phyloP scores from a whole-genome alignment of 1,140 invertebrate genomes.

The Anoplolepis gracilipes region DNA sequence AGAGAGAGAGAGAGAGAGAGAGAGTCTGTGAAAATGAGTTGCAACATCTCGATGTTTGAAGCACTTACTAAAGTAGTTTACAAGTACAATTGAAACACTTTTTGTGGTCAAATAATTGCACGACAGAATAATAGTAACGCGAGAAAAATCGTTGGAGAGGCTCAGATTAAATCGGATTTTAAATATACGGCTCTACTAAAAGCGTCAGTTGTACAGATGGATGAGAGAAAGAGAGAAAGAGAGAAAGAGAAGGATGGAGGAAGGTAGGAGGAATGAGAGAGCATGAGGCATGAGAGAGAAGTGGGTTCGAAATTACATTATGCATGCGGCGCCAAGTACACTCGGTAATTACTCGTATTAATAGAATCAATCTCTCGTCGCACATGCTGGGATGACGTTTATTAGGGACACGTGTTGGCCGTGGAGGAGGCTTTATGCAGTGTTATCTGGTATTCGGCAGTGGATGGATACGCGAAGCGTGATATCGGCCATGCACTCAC shows the following conservation, averaged over 20 bases:
- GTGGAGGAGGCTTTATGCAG: conserved; percentile 68
- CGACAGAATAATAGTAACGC: neutral
- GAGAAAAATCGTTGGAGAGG: conserved; percentile 22
- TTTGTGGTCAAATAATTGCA: conserved; percentile 10
- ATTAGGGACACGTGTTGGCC: conserved; percentile 74
- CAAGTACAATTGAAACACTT: neutral
- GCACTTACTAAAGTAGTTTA: neutral
- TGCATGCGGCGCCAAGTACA: conserved; percentile 75
- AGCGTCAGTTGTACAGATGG: neutral
- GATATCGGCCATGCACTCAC: conserved; percentile 31
- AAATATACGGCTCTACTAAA: conserved; percentile 54
- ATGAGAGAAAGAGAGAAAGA: conserved; percentile 22
- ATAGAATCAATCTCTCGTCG: conserved; percentile 76
- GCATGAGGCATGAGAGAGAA: conserved; percentile 25
- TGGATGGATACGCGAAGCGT: conserved; percentile 38
- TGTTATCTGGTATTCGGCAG: conserved; percentile 65
- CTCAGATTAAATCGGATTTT: conserved; percentile 66
- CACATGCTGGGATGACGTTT: conserved; percentile 73
- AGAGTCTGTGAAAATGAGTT: neutral
- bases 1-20: no score
- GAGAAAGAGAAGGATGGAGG: neutral
- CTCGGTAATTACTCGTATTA: conserved; percentile 76
- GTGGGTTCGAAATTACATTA: conserved; percentile 71
- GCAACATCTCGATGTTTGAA: conserved; percentile 14
- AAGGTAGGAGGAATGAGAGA: neutral